phyloP scores from a whole-genome alignment of 2,113 vertebrate species.

The Bubo scandiacus region DNA sequence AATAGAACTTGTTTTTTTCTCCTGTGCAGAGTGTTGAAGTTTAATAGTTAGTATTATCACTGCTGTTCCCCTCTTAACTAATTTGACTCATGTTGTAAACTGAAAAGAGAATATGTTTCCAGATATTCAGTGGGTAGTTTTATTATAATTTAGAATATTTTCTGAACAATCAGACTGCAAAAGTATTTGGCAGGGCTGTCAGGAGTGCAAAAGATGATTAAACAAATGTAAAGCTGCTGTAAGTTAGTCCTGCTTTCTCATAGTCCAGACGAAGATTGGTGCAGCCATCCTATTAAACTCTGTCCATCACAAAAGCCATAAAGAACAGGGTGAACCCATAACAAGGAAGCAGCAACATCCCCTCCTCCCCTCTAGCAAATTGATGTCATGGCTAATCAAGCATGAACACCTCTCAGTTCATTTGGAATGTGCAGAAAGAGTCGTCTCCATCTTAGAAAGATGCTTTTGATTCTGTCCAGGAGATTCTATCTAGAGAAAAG shows the following conservation, averaged over 20 bases:
- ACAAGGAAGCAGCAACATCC: neutral
- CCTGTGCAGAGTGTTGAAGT: neutral
- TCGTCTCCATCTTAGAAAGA: neutral
- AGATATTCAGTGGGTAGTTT: neutral
- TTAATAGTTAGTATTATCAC: neutral
- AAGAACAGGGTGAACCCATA: neutral
- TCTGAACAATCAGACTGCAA: neutral
- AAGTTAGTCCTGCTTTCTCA: neutral
- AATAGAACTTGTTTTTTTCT: neutral
- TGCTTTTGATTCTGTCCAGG: neutral
- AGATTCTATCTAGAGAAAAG: neutral
- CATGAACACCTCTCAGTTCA: rapidly evolving
- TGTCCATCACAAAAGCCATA: neutral
- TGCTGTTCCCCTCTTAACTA: neutral
- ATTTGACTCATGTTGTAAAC: neutral
- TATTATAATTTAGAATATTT: neutral
- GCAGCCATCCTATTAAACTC: neutral
- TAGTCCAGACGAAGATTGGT: neutral
- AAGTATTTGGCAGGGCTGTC: neutral
- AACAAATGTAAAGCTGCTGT: neutral
- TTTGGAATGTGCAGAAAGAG: rapidly evolving
- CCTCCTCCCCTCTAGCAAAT: neutral
- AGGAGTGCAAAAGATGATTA: neutral
- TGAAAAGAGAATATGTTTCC: neutral
- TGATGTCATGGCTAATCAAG: neutral